Percentiles rank a stretch among this genome's conserved stretches.
These are phyloP conservation scores for Tenthredo amoena DNA, from an alignment of 2,888 invertebrate genomes.

Conservation along the genomic window DNA sequence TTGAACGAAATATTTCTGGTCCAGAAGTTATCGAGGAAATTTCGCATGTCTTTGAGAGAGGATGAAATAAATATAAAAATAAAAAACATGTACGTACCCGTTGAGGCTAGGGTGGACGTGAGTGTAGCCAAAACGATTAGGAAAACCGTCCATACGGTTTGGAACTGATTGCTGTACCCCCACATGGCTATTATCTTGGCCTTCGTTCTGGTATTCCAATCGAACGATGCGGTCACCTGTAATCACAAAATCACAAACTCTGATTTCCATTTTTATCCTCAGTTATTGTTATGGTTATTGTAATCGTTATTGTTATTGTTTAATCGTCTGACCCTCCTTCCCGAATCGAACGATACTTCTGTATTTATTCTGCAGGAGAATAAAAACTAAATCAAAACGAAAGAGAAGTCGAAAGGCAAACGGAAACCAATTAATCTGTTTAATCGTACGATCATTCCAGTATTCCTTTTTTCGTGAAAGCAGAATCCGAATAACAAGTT, in stretches of 20 bases:
- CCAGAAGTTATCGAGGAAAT: neutral
- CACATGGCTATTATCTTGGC: slow-evolving; percentile 33
- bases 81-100: slow-evolving; percentile 25
- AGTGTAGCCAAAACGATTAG: slow-evolving; percentile 35
- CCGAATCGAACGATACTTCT: neutral
- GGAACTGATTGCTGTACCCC: slow-evolving; percentile 28
- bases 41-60: neutral
- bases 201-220: slow-evolving; percentile 25
- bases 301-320: slow-evolving; percentile 28
- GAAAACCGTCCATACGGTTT: neutral
- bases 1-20: neutral
- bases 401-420: slow-evolving; percentile 2
- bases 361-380: neutral
- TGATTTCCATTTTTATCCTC: neutral
- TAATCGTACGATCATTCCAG: neutral
- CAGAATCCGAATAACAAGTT: neutral
- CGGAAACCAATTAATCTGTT: slow-evolving; percentile 13
- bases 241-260: slow-evolving; percentile 42
- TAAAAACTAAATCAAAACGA: neutral
- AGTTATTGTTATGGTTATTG: slow-evolving; percentile 27
- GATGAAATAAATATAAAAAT: neutral
- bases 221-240: slow-evolving; percentile 29
- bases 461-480: slow-evolving; percentile 9
- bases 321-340: neutral
- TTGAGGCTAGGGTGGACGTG: slow-evolving; percentile 13